Conservation (phyloP, 2,888 invertebrate species). For the Chymomyza fuscimana region DNA sequence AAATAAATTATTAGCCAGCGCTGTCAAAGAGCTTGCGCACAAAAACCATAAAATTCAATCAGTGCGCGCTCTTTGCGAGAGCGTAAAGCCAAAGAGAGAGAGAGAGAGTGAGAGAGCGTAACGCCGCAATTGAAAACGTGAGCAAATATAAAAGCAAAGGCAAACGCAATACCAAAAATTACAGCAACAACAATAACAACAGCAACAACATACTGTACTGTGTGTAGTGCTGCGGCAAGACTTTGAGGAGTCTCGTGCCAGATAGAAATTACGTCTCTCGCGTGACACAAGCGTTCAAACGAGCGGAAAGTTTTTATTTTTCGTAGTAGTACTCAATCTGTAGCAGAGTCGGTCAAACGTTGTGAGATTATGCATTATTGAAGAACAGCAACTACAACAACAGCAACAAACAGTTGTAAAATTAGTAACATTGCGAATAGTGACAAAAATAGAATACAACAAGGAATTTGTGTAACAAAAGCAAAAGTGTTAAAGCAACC, state of each 20-base stretch:
- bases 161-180: conserved; percentile 4
- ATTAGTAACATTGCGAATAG: background rate
- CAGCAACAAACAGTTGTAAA: background rate
- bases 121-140: conserved; percentile 13
- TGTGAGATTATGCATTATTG: background rate
- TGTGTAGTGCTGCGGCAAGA: conserved; percentile 44
- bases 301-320: conserved; percentile 63
- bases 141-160: conserved; percentile 26
- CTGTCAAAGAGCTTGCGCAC: background rate
- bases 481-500: background rate
- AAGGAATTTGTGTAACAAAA: conserved; percentile 1
- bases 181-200: conserved; percentile 19
- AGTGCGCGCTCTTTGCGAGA: conserved; percentile 1
- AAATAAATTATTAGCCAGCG: background rate
- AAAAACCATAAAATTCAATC: background rate
- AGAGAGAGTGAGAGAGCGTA: conserved; percentile 32
- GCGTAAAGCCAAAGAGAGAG: conserved; percentile 18
- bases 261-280: conserved; percentile 71
- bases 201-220: conserved; percentile 18
- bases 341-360: conserved; percentile 8
- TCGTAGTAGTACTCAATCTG: conserved; percentile 19
- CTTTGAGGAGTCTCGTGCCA: conserved; percentile 32
- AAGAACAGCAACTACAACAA: background rate
- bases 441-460: background rate
- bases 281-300: conserved; percentile 65